Conservation (phyloP, 2,113 vertebrate species). For the Elachura formosa region DNA sequence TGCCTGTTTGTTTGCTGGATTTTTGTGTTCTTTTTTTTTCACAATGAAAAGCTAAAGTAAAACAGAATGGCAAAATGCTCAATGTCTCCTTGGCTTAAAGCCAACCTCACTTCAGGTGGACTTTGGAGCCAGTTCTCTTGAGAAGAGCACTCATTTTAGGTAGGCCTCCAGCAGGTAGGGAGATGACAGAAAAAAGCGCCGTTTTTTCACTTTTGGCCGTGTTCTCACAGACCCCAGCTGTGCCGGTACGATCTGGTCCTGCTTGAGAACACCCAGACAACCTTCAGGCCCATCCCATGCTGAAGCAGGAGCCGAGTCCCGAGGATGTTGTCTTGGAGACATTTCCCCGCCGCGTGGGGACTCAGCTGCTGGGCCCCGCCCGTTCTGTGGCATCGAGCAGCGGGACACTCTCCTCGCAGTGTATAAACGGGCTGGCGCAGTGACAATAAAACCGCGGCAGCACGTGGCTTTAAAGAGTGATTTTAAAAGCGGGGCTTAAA, state of each 20-base stretch:
- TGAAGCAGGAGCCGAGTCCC: neutral
- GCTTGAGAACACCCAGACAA: conserved; percentile 76
- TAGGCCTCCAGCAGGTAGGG: fast-evolving
- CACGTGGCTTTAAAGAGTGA: too few species aligned
- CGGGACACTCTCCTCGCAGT: neutral
- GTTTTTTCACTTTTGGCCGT: fast-evolving
- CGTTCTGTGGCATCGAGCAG: neutral
- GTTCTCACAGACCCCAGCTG: conserved; percentile 73
- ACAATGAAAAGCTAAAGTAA: fast-evolving
- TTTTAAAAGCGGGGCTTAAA: neutral
- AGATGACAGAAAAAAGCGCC: fast-evolving
- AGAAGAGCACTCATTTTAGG: neutral
- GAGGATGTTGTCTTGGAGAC: fast-evolving
- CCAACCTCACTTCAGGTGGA: neutral
- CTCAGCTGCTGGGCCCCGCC: fast-evolving
- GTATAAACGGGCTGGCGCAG: neutral
- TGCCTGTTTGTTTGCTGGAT: neutral
- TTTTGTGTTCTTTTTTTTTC: neutral
- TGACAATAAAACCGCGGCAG: fast-evolving
- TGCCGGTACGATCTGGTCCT: conserved; percentile 87
- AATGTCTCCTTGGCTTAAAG: neutral
- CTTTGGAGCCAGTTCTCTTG: neutral
- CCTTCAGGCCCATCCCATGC: conserved; percentile 82
- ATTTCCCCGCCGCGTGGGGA: neutral
- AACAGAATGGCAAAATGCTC: neutral